phyloP scores from a whole-genome alignment of 2,888 invertebrate genomes.

The Clostera curtula region DNA sequence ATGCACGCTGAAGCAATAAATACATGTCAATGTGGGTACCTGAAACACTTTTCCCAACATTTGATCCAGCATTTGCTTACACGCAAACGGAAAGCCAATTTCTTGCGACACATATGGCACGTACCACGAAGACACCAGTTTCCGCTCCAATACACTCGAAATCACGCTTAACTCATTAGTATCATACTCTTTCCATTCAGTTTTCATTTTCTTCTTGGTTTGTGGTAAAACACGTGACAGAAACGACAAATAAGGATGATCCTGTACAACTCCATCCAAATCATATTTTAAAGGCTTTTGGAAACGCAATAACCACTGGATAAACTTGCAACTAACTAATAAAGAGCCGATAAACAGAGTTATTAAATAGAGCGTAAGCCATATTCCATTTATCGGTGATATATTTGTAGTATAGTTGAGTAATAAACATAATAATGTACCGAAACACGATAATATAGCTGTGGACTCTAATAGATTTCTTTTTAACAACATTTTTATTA shows the following conservation, averaged over 20 bases:
- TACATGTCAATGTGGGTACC: too few relatives aligned
- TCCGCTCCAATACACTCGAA: slow-evolving; percentile 59
- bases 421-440: slow-evolving; percentile 42
- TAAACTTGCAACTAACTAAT: slow-evolving; percentile 64
- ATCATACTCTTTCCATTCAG: slow-evolving; percentile 51
- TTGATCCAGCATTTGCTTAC: slow-evolving; percentile 68
- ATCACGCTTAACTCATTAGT: slow-evolving; percentile 64
- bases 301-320: slow-evolving; percentile 68
- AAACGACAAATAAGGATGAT: slow-evolving; percentile 40
- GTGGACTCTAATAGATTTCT: slow-evolving; percentile 50
- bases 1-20: too few relatives aligned
- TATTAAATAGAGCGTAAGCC: slow-evolving; percentile 57
- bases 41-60: slow-evolving; percentile 68
- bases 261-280: slow-evolving; percentile 34
- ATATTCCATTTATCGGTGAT: slow-evolving; percentile 55
- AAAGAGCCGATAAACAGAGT: slow-evolving; percentile 56
- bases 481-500: slow-evolving; percentile 45
- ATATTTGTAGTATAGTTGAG: slow-evolving; percentile 55
- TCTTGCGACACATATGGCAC: slow-evolving; percentile 62
- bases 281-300: slow-evolving; percentile 69
- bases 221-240: slow-evolving; percentile 34
- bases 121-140: slow-evolving; percentile 67
- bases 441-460: slow-evolving; percentile 42
- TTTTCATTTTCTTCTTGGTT: slow-evolving; percentile 8
- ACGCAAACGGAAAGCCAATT: slow-evolving; percentile 67